Conservation (phyloP, 2,113 vertebrate species). For the Stigmatopora argus region DNA sequence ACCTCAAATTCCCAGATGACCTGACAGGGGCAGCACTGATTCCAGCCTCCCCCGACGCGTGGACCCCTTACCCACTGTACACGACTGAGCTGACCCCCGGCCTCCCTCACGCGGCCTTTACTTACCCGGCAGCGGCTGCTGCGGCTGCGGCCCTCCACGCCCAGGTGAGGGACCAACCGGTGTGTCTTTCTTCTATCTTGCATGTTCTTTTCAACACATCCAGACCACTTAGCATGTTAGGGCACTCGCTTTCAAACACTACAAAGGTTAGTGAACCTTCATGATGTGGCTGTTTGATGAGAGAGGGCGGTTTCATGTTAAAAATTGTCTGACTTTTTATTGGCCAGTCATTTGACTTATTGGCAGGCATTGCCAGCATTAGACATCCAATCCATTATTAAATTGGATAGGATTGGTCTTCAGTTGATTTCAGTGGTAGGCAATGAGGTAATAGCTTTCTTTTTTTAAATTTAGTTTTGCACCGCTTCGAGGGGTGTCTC, state of each 20-base stretch:
- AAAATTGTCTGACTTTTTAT: too few species aligned
- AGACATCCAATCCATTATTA: too few species aligned
- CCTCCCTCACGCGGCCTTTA: slow-evolving; percentile 90
- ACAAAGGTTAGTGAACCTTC: neutral
- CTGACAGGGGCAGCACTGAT: slow-evolving; percentile 93
- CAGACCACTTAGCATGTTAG: neutral
- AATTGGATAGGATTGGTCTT: too few species aligned
- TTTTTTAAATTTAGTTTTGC: too few species aligned
- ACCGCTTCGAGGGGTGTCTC: too few species aligned
- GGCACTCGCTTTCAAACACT: neutral
- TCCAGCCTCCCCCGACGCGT: slow-evolving; percentile 89
- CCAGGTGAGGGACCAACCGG: slow-evolving; percentile 81
- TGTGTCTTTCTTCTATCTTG: slow-evolving; percentile 27
- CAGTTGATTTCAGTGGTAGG: too few species aligned
- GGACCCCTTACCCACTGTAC: slow-evolving; percentile 95
- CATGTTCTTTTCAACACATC: neutral
- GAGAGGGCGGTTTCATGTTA: neutral
- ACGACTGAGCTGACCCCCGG: slow-evolving; percentile 91
- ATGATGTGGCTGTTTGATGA: neutral
- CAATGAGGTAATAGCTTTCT: too few species aligned
- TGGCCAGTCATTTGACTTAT: too few species aligned
- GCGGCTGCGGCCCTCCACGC: slow-evolving; percentile 90
- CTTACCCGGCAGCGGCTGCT: slow-evolving; percentile 84
- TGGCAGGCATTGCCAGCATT: too few species aligned
- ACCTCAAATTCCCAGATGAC: slow-evolving; percentile 79